Conservation (phyloP, 2,113 vertebrate species). For the Nycticorax nycticorax region DNA sequence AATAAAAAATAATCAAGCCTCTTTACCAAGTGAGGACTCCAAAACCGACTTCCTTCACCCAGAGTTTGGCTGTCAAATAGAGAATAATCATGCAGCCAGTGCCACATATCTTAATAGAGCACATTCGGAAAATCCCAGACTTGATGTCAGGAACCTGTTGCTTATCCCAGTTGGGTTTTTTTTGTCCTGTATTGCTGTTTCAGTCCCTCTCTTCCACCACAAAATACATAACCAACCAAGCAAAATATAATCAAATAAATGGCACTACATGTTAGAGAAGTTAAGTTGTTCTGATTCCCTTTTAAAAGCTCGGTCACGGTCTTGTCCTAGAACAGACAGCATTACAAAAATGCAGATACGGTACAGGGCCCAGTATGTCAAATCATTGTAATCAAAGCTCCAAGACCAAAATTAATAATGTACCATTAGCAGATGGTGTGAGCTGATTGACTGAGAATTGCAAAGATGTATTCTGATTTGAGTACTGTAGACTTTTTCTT, state of each 20-base stretch:
- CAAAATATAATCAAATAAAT: background rate
- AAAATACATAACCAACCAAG: background rate
- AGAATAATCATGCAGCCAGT: background rate
- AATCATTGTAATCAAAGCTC: background rate
- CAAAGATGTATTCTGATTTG: background rate
- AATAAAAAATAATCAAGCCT: background rate
- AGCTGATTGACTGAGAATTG: background rate
- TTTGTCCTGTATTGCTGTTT: background rate
- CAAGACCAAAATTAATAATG: conserved; percentile 7
- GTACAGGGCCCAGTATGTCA: background rate
- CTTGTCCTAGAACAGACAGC: background rate
- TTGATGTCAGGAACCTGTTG: background rate
- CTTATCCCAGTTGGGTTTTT: background rate
- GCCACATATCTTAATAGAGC: background rate
- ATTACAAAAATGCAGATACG: background rate
- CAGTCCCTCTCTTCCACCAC: background rate
- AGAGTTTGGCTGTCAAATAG: background rate
- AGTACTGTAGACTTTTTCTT: background rate
- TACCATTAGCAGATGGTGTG: background rate
- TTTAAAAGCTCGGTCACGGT: background rate
- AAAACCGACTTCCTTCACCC: background rate
- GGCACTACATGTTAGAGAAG: background rate
- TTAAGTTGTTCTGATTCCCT: background rate
- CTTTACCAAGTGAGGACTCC: background rate
- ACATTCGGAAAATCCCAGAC: background rate